Evolutionary conservation across 1,140 invertebrate species (phyloP).

Genomic region (Diorhabda sublineata): DNA sequence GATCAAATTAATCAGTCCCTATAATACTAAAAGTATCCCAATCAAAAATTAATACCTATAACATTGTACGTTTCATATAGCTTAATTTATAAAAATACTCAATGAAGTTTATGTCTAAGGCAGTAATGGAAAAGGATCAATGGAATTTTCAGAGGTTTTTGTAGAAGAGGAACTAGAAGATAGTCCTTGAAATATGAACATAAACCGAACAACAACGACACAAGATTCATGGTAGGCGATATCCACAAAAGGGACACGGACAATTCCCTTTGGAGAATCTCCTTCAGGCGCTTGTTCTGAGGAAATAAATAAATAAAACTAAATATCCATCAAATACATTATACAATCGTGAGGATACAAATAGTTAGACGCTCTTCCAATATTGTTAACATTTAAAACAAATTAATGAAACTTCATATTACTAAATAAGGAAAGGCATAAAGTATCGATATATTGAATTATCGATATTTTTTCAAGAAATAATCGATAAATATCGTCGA

Average conservation of each 20-base stretch:
- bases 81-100: constrained; percentile 19
- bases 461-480: too few relatives aligned
- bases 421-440: too few relatives aligned
- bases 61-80: constrained; percentile 23
- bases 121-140: constrained; percentile 48
- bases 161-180: constrained; percentile 44
- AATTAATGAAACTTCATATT: too few relatives aligned
- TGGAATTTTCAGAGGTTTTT: constrained; percentile 47
- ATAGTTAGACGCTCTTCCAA: too few relatives aligned
- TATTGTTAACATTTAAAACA: too few relatives aligned
- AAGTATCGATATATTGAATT: too few relatives aligned
- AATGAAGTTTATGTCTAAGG: constrained; percentile 42
- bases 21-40: too few relatives aligned
- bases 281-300: constrained; percentile 37
- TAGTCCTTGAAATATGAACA: constrained; percentile 47
- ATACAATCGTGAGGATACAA: background rate
- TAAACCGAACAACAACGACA: constrained; percentile 44
- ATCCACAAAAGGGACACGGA: constrained; percentile 38
- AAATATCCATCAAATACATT: constrained; percentile 20
- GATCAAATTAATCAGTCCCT: too few relatives aligned
- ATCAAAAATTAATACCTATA: too few relatives aligned
- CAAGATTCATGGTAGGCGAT: constrained; percentile 44
- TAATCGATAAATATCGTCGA: too few relatives aligned
- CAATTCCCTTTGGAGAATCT: constrained; percentile 39
- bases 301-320: constrained; percentile 41